A percentile compares a stretch with the other conserved stretches of the same genome.
Evolutionary conservation across 2,113 vertebrate genomes (phyloP).

Genomic region (Bujurquina vittata): DNA sequence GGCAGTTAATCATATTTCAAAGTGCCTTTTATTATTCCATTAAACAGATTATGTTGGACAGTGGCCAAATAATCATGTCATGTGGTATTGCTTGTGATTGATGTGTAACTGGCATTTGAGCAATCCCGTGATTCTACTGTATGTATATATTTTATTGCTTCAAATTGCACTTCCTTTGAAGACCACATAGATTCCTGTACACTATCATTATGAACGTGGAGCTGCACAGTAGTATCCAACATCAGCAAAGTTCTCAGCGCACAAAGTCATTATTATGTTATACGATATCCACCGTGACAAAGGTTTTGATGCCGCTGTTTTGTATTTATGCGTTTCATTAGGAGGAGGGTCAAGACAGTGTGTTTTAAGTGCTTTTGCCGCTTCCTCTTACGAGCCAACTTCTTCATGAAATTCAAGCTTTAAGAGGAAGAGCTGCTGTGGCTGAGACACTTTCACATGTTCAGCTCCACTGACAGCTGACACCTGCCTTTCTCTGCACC

Average conservation of each 20-base stretch:
- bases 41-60: not conserved
- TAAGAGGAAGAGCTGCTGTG: constrained; percentile 35
- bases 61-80: not conserved
- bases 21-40: constrained; percentile 4
- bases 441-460: constrained; percentile 10
- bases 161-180: constrained; percentile 5
- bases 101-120: not conserved
- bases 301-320: not conserved
- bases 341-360: not conserved
- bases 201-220: not conserved
- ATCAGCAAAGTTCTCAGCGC: constrained; percentile 13
- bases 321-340: not conserved
- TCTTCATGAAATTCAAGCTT: constrained; percentile 13
- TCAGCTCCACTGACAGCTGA: constrained; percentile 11
- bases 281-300: not conserved
- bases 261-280: not conserved
- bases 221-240: not conserved
- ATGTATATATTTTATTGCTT: constrained; percentile 4
- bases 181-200: not conserved
- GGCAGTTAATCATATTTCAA: not conserved
- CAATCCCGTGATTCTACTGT: not conserved
- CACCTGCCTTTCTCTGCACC: constrained; percentile 10
- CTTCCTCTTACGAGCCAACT: constrained; percentile 44
- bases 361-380: not conserved
- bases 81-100: not conserved